Base-by-base conservation (phyloP, 2,797 vertebrate genomes). In the Morus bassanus region DNA sequence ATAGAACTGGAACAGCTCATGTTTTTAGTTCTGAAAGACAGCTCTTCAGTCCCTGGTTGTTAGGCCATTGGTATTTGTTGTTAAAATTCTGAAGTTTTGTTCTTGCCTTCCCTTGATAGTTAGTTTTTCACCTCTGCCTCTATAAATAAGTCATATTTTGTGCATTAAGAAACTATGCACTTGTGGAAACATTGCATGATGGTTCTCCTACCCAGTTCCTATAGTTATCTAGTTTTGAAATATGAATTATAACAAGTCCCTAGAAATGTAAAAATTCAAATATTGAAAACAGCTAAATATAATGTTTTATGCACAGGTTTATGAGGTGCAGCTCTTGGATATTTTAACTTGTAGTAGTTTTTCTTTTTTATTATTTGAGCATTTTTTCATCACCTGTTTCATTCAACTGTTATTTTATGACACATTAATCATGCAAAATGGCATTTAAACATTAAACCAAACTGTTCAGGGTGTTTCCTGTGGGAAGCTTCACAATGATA, bases 1-100 rank as follows among this genome's bases (percentile, higher is more conserved):
- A 27, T 7, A 21, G 39, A 60, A 45, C 3, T 9, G 6, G 5
- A 84, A 3, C 3, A 37, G 2, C 11, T 74, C 0, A 4, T 30
- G 10, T 13, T 67, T 87, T 54, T n/a, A 48, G 48, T 61, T 88
- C 43, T 54, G 9, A 57, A 41, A 81, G 8, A 17, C 6, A 43
- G 2, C 2, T n/a, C 9, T 68, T 54, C 16, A 4, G 10, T 35
- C 8, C 11, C 11, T 45, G 13, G 7, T 28, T 53, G 15, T 35
- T 27, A 70, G 13, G 2, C 7, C 5, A 45, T 13, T 0, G 1
- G 4, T 18, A 37, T 54, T 72, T 59, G 14, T 51, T 67, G 31
- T 24, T 60, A 43, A 60, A 74, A 56, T 24, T 3, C 6, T 22
- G 6, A 72, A 46, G 1, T 68, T 60, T 70, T 73, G 1, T 41